A percentile compares a stretch with the other conserved stretches of the same genome.
These are phyloP conservation scores for Xanthia togata DNA, from an alignment of 2,888 invertebrate species.

Conservation along the genomic window DNA sequence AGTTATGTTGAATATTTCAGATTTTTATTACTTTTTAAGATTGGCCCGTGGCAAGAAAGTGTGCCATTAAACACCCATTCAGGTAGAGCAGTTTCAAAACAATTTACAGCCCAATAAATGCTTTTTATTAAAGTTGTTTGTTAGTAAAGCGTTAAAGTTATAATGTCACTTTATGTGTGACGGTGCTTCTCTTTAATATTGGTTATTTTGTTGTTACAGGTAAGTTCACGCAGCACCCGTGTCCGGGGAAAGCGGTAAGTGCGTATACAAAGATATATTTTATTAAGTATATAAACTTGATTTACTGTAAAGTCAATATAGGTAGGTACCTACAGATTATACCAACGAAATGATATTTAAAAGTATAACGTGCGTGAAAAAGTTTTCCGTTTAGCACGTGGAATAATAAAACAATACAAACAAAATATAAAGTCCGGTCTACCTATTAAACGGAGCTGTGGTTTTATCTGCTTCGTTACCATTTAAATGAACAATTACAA, in stretches of 20 bases:
- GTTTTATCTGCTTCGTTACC: constrained; percentile 58
- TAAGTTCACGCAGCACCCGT: constrained; percentile 66
- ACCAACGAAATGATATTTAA: neutral
- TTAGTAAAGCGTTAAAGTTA: constrained; percentile 68
- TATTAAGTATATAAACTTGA: constrained; percentile 26
- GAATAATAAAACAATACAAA: constrained; percentile 4
- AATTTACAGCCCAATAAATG: constrained; percentile 76
- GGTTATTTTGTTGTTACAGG: constrained; percentile 76
- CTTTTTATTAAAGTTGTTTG: constrained; percentile 70
- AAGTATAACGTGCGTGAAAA: constrained; percentile 7
- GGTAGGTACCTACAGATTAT: neutral
- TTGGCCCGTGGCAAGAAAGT: constrained; percentile 34
- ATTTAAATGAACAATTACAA: constrained; percentile 61
- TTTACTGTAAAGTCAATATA: constrained; percentile 16
- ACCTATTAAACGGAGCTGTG: constrained; percentile 26
- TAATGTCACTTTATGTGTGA: constrained; percentile 68
- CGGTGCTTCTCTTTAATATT: constrained; percentile 69
- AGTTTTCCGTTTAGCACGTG: constrained; percentile 6
- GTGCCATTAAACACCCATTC: constrained; percentile 57
- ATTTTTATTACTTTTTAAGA: constrained; percentile 18
- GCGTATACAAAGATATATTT: constrained; percentile 44
- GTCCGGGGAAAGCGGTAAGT: constrained; percentile 66
- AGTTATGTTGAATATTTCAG: neutral
- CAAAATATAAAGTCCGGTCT: constrained; percentile 9
- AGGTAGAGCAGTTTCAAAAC: constrained; percentile 66